Conservation (phyloP, 2,113 vertebrate genomes). For the Rattus norvegicus region GRCr8 NC_086021.1:171755001-171755500, state of each 20-base stretch:
- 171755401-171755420: conserved; percentile 12
- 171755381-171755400: not conserved
- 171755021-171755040: not conserved
- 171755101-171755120: not conserved
- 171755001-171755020: not conserved
- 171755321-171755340: not conserved
- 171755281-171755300: not conserved
- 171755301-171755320: rapidly evolving
- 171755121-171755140: not conserved
- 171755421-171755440: not conserved
- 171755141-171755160: rapidly evolving
- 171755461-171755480: not conserved
- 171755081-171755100: not conserved
- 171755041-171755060: not conserved
- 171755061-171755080: not conserved
- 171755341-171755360: not conserved
- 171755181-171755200: not conserved
- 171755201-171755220: not conserved
- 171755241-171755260: not conserved
- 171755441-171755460: not conserved
- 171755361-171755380: not conserved
- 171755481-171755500: not conserved
- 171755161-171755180: not conserved
- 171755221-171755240: not conserved
- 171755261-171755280: not conserved